phyloP scores from a whole-genome alignment of 1,140 invertebrate genomes.

The Venustaconcha ellipsiformis region DNA sequence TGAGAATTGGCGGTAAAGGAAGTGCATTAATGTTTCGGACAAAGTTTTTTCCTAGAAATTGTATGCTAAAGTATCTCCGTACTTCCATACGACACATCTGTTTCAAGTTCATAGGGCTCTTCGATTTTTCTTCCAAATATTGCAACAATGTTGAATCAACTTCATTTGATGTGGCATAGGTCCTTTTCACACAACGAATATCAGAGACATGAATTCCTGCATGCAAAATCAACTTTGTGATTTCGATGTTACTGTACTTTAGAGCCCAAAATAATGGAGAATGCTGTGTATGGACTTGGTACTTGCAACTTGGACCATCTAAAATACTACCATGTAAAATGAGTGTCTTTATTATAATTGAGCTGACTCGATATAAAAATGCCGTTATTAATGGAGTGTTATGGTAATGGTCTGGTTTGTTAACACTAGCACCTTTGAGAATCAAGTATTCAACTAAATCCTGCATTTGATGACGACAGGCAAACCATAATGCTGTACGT shows the following conservation, averaged over 20 bases:
- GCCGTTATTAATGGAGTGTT: constrained; percentile 58
- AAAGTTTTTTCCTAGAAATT: constrained; percentile 24
- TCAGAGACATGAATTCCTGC: constrained; percentile 54
- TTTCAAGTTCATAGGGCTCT: constrained; percentile 52
- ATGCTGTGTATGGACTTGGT: constrained; percentile 43
- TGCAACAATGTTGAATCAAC: constrained; percentile 46
- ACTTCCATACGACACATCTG: constrained; percentile 55
- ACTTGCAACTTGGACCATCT: constrained; percentile 34
- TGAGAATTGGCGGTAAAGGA: constrained; percentile 25
- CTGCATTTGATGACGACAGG: constrained; percentile 59
- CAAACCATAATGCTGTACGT: constrained; percentile 64
- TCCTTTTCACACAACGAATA: constrained; percentile 51
- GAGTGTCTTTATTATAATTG: constrained; percentile 56
- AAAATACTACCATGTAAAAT: constrained; percentile 60
- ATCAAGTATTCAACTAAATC: constrained; percentile 61
- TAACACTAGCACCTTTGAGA: constrained; percentile 62
- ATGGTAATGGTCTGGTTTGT: constrained; percentile 54
- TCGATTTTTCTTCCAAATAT: constrained; percentile 51
- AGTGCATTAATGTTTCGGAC: constrained; percentile 18
- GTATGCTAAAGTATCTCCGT: constrained; percentile 29
- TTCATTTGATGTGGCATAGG: constrained; percentile 45
- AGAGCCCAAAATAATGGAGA: constrained; percentile 62
- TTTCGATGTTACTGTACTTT: constrained; percentile 59
- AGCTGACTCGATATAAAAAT: constrained; percentile 57
- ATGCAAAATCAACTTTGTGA: constrained; percentile 54